Evolutionary conservation across 2,113 vertebrate species (phyloP).

Genomic region (Hydropotes inermis): DNA sequence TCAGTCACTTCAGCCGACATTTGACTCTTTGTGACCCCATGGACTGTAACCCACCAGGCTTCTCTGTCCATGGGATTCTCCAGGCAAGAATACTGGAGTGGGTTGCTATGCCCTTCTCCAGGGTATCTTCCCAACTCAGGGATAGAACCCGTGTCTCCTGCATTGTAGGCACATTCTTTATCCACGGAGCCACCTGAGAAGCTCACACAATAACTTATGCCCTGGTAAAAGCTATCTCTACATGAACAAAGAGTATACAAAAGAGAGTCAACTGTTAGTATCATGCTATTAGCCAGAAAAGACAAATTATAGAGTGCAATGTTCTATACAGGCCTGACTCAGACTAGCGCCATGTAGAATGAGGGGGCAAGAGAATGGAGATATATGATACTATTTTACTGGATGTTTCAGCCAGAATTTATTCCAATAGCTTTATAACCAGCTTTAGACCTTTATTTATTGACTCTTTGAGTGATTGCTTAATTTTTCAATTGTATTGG

Average conservation of each 20-base stretch:
- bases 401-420: not conserved
- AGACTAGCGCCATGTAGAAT: not conserved
- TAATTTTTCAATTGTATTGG: not conserved
- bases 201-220: not conserved
- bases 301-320: not conserved
- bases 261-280: not conserved
- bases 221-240: not conserved
- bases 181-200: not conserved
- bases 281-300: not conserved
- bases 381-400: not conserved
- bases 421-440: not conserved
- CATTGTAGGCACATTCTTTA: not conserved
- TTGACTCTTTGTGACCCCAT: accelerated
- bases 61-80: not conserved
- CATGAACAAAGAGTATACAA: not conserved
- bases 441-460: not conserved
- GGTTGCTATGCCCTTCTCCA: not conserved
- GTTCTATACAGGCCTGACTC: not conserved
- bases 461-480: not conserved
- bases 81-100: not conserved
- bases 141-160: not conserved
- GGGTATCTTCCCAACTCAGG: not conserved
- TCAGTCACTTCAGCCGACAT: not conserved
- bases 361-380: not conserved
- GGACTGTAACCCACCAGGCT: not conserved